Evolutionary conservation across 2,888 invertebrate species (phyloP), one percentile per base, ranked within the genome.

Genomic region (Lepidochrysops patricia): DNA sequence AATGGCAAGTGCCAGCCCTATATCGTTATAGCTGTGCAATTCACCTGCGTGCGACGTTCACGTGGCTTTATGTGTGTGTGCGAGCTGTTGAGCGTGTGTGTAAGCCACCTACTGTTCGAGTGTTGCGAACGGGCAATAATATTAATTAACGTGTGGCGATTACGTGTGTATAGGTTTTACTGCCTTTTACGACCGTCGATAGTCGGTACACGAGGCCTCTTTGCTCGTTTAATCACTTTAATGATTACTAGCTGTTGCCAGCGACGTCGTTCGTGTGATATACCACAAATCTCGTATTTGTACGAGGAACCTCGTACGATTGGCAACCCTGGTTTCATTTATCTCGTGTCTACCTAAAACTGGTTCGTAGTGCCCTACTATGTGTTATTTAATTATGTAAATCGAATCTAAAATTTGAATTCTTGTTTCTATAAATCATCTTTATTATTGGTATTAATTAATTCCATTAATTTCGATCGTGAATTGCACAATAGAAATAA

Each of bases 41-140:
- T 73, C 74, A 74, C 76, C 76, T 79, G 79, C 70, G 75, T 74
- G 74, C 73, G 72, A 71, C 71, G 68, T 70, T 64, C 71, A 73
- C 83, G 83, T 82, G 80, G 79, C 71, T 77, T 78, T 82, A 82
- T 83, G 84, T 85, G 84, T 15, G 15, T 1, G 79, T 77, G 76
- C 67, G 72, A 68, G 66, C 67, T 68, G n/a, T n/a, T 68, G 69
- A 64, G 71, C 61, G 58, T 60, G 65, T 71, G 71, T 75, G 76
- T 74, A 84, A 83, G 82, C 80, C 83, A 84, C 79, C 79, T 77
- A 78, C 72, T 66, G 68, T 60, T 67, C 66, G 69, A 67, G 68
- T 72, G 72, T 71, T 76, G 75, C 74, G 75, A 72, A 72, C 76
- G 74, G 69, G 64, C 72, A 68, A 73, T 76, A 82, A 82, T 84